Base-by-base conservation (phyloP, 2,797 vertebrate genomes). In the Cossypha caffra region DNA sequence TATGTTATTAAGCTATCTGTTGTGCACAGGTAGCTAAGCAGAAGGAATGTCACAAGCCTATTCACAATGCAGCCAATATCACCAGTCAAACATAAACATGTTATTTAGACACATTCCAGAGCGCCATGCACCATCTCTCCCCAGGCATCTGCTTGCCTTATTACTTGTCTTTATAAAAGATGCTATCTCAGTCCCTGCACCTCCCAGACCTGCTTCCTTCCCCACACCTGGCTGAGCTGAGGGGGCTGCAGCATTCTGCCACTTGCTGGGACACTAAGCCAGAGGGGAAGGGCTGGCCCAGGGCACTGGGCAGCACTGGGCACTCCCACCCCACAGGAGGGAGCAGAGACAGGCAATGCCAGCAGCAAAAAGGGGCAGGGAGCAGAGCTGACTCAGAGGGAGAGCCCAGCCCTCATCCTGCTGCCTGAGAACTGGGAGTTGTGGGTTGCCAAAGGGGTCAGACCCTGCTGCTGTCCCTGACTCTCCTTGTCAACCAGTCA, bases 71-170 rank as follows among this genome's bases (percentile, higher is more conserved):
- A 76, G 88, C 80, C 90, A 77, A 6, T 45, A 85, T 69, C 92
- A 74, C 29, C 3, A 16, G 78, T 82, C 61, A 81, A 86, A 93
- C 82, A 81, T 24, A 91, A 83, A 74, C 38, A 59, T 11, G 29
- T 40, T 47, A 57, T 52, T 78, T 76, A 89, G 91, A 78, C 57
- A 74, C 88, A 96, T 97, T 97, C 97, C 92, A 58, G 67, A 92
- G 85, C 1, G 0, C 80, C 85, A 72, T 85, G 91, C 73, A 88
- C 86, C 43, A 1, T 86, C 59, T 88, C 87, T 78, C 18, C 42
- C 58, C n/a, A 64, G 37, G 13, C 57, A 61, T 40, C 42, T 81
- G 59, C 80, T 85, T 96, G 68, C 54, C 66, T 80, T 88, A 72
- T 50, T 87, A 86, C 9, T 72, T 33, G 20, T 28, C 57, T 54